Conservation (phyloP, 2,113 vertebrate genomes). For the Oxyura jamaicensis region DNA sequence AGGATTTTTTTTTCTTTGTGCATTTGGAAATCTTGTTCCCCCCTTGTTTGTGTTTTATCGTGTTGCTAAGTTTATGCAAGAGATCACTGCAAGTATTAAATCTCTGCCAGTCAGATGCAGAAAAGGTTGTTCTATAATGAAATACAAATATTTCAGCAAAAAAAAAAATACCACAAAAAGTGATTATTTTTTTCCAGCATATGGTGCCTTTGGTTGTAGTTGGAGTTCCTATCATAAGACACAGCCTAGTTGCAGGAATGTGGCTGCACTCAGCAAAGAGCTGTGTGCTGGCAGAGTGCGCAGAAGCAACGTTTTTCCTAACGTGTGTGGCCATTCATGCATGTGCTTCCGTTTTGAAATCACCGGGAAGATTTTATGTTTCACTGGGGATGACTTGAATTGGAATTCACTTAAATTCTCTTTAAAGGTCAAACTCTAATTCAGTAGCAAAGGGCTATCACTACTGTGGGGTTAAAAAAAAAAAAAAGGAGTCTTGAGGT, state of each 20-base stretch:
- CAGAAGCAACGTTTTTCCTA: conserved; percentile 1
- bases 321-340: neutral
- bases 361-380: neutral
- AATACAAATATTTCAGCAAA: neutral
- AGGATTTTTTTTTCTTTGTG: neutral
- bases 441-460: neutral
- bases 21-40: neutral
- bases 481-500: neutral
- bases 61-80: neutral
- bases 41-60: neutral
- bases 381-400: neutral
- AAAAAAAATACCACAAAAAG: neutral
- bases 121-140: neutral
- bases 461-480: neutral
- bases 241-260: neutral
- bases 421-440: neutral
- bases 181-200: neutral
- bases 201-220: neutral
- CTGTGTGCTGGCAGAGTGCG: neutral
- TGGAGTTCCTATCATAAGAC: neutral
- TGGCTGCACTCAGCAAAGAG: neutral
- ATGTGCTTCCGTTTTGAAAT: neutral
- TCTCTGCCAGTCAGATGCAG: neutral
- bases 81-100: neutral
- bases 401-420: neutral